phyloP scores from a whole-genome alignment of 1,140 invertebrate genomes.

The Muscidifurax raptorellus region DNA sequence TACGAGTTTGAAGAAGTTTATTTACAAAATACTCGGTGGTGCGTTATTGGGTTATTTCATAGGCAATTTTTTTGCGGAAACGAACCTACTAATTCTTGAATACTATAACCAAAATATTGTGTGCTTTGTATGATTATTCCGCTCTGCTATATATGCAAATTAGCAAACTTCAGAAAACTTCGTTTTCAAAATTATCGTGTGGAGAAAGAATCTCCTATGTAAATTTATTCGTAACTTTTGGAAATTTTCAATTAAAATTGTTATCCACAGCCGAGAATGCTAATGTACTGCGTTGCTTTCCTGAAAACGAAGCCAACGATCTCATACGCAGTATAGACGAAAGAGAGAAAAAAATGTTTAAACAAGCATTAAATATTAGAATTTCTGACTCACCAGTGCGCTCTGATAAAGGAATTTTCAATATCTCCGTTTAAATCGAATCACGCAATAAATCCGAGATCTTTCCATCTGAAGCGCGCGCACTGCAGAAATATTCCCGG shows the following conservation, averaged over 20 bases:
- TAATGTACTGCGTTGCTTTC: neutral
- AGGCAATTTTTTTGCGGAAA: too few relatives aligned
- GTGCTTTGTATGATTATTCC: neutral
- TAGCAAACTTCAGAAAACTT: neutral
- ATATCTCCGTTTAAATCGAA: neutral
- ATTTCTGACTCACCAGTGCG: neutral
- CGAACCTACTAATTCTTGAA: neutral
- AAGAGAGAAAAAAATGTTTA: too few relatives aligned
- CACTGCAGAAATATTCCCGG: neutral
- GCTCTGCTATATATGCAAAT: neutral
- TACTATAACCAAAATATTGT: neutral
- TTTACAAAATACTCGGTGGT: too few relatives aligned
- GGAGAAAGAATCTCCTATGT: neutral
- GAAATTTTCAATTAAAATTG: neutral
- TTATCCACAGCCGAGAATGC: neutral
- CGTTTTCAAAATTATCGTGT: neutral
- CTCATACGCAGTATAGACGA: too few relatives aligned
- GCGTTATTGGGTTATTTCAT: too few relatives aligned
- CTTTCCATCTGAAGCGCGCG: neutral
- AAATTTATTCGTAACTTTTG: neutral
- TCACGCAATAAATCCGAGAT: neutral
- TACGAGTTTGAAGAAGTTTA: too few relatives aligned
- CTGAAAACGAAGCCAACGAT: too few relatives aligned
- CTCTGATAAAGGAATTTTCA: neutral
- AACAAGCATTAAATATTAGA: too few relatives aligned